Evolutionary conservation across 1,140 invertebrate species (phyloP).

Genomic region (Neoseiulus cucumeris): DNA sequence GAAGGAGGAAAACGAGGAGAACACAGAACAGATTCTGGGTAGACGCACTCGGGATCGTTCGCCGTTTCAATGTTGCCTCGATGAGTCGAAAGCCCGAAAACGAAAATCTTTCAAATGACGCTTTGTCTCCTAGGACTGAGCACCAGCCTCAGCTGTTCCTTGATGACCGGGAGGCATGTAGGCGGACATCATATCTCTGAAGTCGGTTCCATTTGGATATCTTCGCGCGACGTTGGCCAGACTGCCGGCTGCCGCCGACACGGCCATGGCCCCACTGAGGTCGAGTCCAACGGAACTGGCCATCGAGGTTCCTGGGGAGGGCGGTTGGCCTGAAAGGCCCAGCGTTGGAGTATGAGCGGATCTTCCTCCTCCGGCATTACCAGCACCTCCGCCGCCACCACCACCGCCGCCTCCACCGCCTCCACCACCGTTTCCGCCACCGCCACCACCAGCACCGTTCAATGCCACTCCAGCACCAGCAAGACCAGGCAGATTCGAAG

Average conservation of each 20-base stretch:
- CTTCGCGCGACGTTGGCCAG: neutral
- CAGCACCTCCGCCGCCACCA: neutral
- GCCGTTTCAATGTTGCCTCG: too few species aligned
- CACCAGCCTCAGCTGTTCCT: constrained; percentile 10
- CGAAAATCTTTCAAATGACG: too few species aligned
- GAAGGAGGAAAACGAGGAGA: too few species aligned
- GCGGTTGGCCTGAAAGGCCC: neutral
- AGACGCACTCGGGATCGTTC: too few species aligned
- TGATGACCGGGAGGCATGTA: neutral
- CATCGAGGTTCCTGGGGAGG: too few species aligned
- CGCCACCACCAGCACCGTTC: neutral
- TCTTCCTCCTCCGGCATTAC: neutral
- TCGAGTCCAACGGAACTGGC: constrained; percentile 3
- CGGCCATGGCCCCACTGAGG: constrained; percentile 6
- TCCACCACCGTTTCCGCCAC: neutral
- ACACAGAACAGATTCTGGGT: too few species aligned
- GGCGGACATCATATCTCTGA: constrained; percentile 9
- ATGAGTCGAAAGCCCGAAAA: too few species aligned
- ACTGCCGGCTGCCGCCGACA: neutral
- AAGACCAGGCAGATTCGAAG: constrained; percentile 10
- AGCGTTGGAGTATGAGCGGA: neutral
- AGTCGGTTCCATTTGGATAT: neutral
- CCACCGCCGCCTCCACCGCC: neutral
- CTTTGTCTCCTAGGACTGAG: neutral
- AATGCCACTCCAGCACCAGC: neutral